Conservation (phyloP, 2,113 vertebrate genomes). For the Diadophis punctatus region DNA sequence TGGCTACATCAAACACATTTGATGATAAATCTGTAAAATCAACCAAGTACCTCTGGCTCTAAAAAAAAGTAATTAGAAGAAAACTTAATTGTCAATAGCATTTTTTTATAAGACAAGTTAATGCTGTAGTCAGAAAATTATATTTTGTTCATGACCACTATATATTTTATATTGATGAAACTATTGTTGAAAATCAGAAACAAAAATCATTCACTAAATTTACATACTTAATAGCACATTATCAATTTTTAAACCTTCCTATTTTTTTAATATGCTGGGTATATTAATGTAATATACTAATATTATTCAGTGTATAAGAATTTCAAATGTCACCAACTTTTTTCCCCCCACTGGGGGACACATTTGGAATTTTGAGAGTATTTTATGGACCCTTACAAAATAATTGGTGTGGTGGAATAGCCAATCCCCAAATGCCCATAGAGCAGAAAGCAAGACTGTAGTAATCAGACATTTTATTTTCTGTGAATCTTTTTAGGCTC, state of each 20-base stretch:
- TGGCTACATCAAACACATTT: background rate
- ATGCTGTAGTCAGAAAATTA: background rate
- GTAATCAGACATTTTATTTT: background rate
- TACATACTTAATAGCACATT: background rate
- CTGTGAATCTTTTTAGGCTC: background rate
- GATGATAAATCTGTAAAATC: background rate
- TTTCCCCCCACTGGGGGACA: background rate
- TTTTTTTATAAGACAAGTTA: background rate
- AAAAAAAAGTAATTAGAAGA: background rate
- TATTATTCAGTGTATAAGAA: background rate
- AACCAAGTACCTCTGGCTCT: background rate
- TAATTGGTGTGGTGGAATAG: background rate
- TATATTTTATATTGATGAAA: background rate
- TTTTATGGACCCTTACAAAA: background rate
- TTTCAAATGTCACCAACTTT: background rate
- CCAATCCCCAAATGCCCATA: background rate
- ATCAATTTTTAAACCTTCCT: background rate
- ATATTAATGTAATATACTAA: background rate
- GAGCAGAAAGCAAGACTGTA: background rate
- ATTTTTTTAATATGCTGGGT: background rate
- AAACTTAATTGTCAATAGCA: background rate
- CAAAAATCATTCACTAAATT: background rate
- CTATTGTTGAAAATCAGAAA: background rate
- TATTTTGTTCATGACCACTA: background rate
- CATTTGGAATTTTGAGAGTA: background rate